Evolutionary conservation across 2,797 vertebrate genomes (phyloP), one percentile per base, ranked within the genome.

Genomic region (Vireo griseus): DNA sequence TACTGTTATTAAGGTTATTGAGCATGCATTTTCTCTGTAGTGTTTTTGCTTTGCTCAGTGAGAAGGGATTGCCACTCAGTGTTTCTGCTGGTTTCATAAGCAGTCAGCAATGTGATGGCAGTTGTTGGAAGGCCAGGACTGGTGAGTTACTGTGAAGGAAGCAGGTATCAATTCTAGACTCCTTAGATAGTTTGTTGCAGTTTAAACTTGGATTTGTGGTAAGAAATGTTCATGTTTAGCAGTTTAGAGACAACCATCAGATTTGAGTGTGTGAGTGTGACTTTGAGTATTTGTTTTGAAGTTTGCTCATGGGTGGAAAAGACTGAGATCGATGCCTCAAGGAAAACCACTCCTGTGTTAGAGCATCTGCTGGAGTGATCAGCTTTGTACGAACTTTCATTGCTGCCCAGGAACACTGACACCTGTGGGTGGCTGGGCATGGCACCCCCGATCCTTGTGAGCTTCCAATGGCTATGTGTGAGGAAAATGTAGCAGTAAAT

Each of bases 221-320:
- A 26, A 58, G 68, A 77, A 83, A n/a, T 22, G 8, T 44, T 74
- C 20, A 47, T 51, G 15, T 31, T 76, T 21, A 40, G 67, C 50
- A 66, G 4, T 33, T 28, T 1, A 77, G 63, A 0, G 4, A 22
- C 11, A 42, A 42, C 37, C 1, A 4, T 57, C 15, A n/a, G 50
- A 24, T 71, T 57, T n/a, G 40, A 24, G 19, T 0, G 0, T 55
- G 47, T n/a, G 40, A 24, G 19, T 0, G 0, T 55, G 47, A 35
- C 39, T 72, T 44, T 58, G 31, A 73, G 25, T 47, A 11, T 55
- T 66, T 72, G 22, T 93, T 77, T 57, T 62, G 72, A 86, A 52
- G 12, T 21, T 12, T 33, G 37, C 55, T 73, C 55, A 7, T n/a
- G 40, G 9, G 7, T 72, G 40, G 54, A 55, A 40, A 48, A 47